phyloP scores from a whole-genome alignment of 1,140 invertebrate species.

The Drosophila yakuba region DNA sequence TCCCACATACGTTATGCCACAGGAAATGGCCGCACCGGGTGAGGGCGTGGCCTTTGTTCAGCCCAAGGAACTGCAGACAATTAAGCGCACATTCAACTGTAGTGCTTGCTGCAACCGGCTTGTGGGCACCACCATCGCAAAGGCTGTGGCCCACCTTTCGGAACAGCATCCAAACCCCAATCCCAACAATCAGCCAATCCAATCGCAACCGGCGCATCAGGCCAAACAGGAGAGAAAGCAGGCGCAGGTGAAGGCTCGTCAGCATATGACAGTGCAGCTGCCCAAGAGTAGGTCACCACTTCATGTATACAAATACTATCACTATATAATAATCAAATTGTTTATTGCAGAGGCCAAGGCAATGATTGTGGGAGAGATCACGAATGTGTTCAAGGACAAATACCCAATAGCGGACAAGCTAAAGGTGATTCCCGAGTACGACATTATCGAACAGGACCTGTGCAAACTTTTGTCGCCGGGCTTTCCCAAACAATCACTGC shows the following conservation, averaged over 20 bases:
- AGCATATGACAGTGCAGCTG: conserved; percentile 35
- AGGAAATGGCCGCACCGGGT: conserved; percentile 5
- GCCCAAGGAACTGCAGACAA: conserved; percentile 48
- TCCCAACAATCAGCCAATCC: conserved; percentile 26
- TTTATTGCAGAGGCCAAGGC: conserved; percentile 62
- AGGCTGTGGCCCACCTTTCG: conserved; percentile 64
- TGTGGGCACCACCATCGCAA: conserved; percentile 60
- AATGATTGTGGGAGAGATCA: conserved; percentile 56
- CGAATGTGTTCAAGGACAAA: conserved; percentile 62
- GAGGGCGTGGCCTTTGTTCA: conserved; percentile 50
- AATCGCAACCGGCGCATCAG: conserved; percentile 1
- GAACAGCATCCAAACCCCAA: conserved; percentile 63
- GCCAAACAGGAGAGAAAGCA: conserved; percentile 43
- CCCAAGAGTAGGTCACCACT: conserved; percentile 64
- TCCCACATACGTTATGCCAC: conserved; percentile 48
- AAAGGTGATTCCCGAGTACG: conserved; percentile 72
- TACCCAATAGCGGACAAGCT: conserved; percentile 70
- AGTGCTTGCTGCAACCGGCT: conserved; percentile 50
- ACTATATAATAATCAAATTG: not conserved
- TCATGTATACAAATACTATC: not conserved
- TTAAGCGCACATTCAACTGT: conserved; percentile 68
- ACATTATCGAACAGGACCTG: conserved; percentile 65
- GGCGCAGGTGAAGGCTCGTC: conserved; percentile 49
- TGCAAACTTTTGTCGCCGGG: conserved; percentile 42
- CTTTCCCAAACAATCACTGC: conserved; percentile 51